Percentiles rank a stretch among this genome's conserved stretches.
These are phyloP conservation scores for Chaitophorus viminalis DNA, from an alignment of 2,888 invertebrate species.

Conservation along the genomic window DNA sequence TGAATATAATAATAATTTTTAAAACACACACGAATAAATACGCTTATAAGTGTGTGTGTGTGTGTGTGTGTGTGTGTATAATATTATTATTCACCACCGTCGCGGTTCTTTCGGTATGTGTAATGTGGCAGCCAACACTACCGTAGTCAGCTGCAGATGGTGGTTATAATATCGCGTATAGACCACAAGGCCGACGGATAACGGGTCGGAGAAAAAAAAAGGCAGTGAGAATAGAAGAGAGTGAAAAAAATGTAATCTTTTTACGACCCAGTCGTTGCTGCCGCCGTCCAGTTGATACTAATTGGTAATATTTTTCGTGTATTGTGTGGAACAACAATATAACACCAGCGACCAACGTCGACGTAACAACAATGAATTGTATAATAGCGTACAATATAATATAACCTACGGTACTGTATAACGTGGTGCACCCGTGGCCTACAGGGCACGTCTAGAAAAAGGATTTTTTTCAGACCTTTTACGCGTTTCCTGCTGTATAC, in stretches of 20 bases:
- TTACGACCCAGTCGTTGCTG: slow-evolving; percentile 24
- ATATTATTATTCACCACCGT: slow-evolving; percentile 28
- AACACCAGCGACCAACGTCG: neutral
- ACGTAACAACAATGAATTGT: too few species aligned
- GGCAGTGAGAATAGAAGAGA: neutral
- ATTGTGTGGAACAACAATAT: neutral
- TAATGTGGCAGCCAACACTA: neutral
- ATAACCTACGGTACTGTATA: neutral
- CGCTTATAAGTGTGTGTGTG: neutral
- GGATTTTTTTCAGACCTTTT: neutral
- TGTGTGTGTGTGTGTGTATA: too few species aligned
- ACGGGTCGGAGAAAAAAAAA: neutral
- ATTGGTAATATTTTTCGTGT: slow-evolving; percentile 20
- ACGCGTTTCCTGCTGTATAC: neutral
- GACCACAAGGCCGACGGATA: neutral
- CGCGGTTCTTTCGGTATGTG: slow-evolving; percentile 3
- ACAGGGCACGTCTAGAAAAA: neutral
- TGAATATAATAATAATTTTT: neutral
- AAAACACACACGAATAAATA: neutral
- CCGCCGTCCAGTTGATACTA: slow-evolving; percentile 5
- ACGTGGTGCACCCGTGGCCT: neutral
- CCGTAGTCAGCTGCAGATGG: slow-evolving; percentile 17
- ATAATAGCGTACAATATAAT: too few species aligned
- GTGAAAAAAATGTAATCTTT: neutral
- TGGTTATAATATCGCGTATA: slow-evolving; percentile 12